phyloP scores from a whole-genome alignment of 2,888 invertebrate species.

The Trisateles emortualis region DNA sequence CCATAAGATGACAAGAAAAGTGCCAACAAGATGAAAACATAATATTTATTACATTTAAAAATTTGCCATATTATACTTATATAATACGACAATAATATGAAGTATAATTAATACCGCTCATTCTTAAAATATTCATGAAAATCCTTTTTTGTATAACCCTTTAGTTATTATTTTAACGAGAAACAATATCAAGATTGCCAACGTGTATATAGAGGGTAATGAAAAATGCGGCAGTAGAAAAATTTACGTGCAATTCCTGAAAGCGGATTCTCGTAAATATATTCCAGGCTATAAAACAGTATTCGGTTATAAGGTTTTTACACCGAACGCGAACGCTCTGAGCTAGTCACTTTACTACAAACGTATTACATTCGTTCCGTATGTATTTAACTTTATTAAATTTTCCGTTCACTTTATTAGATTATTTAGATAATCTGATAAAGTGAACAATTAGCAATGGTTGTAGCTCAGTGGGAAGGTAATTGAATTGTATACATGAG shows the following conservation, averaged over 20 bases:
- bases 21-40: too few species aligned
- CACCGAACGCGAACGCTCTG: conserved; percentile 59
- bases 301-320: conserved; percentile 78
- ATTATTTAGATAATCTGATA: conserved; percentile 6
- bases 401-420: conserved; percentile 6
- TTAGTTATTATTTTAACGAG: background rate
- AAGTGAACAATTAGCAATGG: too few species aligned
- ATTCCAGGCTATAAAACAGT: conserved; percentile 77
- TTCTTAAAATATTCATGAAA: background rate
- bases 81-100: too few species aligned
- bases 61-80: too few species aligned
- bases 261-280: conserved; percentile 79
- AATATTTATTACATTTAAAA: too few species aligned
- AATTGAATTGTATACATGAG: too few species aligned
- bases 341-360: conserved; percentile 53
- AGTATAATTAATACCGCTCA: too few species aligned
- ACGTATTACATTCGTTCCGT: conserved; percentile 35
- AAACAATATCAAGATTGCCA: conserved; percentile 32
- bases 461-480: too few species aligned
- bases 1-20: too few species aligned
- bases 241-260: conserved; percentile 76
- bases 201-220: conserved; percentile 50
- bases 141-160: background rate
- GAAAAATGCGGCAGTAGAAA: conserved; percentile 67
- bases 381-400: conserved; percentile 22